Evolutionary conservation across 2,888 invertebrate species (phyloP).

Genomic region (Parapristionchus giblindavisi): DNA sequence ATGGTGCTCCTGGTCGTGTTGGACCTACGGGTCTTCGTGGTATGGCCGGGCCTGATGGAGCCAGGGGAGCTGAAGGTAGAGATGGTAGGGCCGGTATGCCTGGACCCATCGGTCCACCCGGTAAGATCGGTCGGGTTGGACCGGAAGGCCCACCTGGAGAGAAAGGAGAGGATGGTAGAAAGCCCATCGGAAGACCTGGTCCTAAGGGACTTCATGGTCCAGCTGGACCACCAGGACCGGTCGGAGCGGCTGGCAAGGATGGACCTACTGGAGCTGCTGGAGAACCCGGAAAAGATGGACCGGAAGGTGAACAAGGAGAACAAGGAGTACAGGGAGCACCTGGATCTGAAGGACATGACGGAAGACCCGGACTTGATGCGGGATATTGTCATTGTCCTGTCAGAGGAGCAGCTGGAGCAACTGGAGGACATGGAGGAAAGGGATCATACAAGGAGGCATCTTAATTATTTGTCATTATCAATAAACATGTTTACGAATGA

Average conservation of each 20-base stretch:
- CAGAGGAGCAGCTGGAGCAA: too few relatives aligned
- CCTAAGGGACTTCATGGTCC: constrained; percentile 23
- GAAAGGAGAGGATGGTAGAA: constrained; percentile 23
- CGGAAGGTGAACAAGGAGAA: constrained; percentile 14
- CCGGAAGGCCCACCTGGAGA: constrained; percentile 1
- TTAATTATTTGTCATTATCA: too few relatives aligned
- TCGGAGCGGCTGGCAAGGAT: not conserved
- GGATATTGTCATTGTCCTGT: constrained; percentile 36
- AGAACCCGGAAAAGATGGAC: not conserved
- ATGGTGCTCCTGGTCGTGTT: constrained; percentile 40
- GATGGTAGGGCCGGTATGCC: constrained; percentile 26
- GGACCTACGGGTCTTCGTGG: constrained; percentile 54
- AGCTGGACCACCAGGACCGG: not conserved
- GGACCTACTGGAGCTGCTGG: not conserved
- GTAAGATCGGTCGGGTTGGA: constrained; percentile 62
- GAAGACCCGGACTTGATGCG: constrained; percentile 25
- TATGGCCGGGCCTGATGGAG: constrained; percentile 57
- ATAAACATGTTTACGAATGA: too few relatives aligned
- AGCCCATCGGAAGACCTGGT: constrained; percentile 28
- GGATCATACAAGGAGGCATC: too few relatives aligned
- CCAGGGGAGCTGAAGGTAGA: constrained; percentile 44
- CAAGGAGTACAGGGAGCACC: constrained; percentile 30
- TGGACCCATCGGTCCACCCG: constrained; percentile 50
- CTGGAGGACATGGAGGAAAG: too few relatives aligned
- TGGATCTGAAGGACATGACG: constrained; percentile 33